Conservation (phyloP, 2,797 vertebrate species). For the Manis crassicaudata region DNA sequence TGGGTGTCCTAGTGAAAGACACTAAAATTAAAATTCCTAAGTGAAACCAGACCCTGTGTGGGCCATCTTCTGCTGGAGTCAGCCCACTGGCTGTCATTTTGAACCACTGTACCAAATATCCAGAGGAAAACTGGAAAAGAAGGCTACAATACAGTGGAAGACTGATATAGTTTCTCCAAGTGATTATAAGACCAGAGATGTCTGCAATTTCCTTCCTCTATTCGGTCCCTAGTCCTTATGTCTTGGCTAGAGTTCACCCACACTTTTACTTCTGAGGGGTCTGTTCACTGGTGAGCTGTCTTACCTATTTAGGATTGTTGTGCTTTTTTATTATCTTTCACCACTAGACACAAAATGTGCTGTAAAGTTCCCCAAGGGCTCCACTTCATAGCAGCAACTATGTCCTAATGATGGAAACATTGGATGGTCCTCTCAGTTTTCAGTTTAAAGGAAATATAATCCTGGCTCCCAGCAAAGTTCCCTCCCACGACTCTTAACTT, state of each 20-base stretch:
- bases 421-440: neutral
- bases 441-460: neutral
- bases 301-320: neutral
- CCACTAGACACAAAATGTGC: neutral
- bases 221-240: neutral
- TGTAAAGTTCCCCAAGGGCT: neutral
- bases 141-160: neutral
- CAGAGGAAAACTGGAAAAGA: neutral
- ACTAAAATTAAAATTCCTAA: constrained; percentile 2
- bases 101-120: neutral
- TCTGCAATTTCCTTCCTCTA: neutral
- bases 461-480: neutral
- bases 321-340: neutral
- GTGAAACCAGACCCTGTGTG: neutral
- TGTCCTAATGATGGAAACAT: neutral
- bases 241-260: neutral
- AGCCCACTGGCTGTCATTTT: neutral
- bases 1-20: neutral
- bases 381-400: neutral
- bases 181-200: neutral
- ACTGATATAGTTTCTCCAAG: neutral
- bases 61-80: neutral
- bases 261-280: neutral
- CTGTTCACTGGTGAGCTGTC: neutral
- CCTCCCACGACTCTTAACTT: neutral